These are phyloP conservation scores for Operophtera brumata DNA, from an alignment of 2,888 invertebrate species.

Conservation along the genomic window DNA sequence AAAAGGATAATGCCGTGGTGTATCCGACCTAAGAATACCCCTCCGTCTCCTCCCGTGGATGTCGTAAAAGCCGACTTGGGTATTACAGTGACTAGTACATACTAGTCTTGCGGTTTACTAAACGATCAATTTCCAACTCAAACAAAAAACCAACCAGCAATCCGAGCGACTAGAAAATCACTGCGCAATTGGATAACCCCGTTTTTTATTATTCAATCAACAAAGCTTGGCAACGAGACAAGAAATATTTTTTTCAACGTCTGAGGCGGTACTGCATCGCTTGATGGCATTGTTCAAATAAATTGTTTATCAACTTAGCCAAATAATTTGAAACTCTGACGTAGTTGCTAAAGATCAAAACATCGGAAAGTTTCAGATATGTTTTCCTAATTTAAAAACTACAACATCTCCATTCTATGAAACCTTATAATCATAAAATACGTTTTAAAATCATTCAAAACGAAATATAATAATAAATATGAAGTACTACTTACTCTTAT, in stretches of 20 bases:
- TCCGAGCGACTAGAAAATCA: constrained; percentile 48
- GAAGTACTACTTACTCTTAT: constrained; percentile 5
- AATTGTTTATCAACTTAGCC: constrained; percentile 20
- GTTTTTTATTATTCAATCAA: constrained; percentile 61
- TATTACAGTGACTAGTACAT: too few species aligned
- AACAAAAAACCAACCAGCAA: constrained; percentile 50
- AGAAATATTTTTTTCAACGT: constrained; percentile 61
- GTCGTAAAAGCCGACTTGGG: too few species aligned
- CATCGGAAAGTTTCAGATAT: background rate
- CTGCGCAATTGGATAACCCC: constrained; percentile 62
- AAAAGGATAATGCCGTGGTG: too few species aligned
- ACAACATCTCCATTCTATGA: too few species aligned
- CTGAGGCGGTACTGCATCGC: constrained; percentile 30
- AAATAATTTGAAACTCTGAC: background rate
- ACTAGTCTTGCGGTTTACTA: background rate
- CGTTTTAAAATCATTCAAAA: background rate
- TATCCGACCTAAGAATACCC: too few species aligned
- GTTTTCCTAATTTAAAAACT: background rate
- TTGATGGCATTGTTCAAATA: constrained; percentile 24
- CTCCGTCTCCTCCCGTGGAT: too few species aligned
- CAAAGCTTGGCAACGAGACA: constrained; percentile 68
- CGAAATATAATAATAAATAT: background rate
- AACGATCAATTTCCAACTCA: constrained; percentile 8
- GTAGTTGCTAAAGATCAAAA: background rate
- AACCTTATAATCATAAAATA: background rate